Evolutionary conservation across 2,888 invertebrate genomes (phyloP).

Genomic region (Tachina lurida): DNA sequence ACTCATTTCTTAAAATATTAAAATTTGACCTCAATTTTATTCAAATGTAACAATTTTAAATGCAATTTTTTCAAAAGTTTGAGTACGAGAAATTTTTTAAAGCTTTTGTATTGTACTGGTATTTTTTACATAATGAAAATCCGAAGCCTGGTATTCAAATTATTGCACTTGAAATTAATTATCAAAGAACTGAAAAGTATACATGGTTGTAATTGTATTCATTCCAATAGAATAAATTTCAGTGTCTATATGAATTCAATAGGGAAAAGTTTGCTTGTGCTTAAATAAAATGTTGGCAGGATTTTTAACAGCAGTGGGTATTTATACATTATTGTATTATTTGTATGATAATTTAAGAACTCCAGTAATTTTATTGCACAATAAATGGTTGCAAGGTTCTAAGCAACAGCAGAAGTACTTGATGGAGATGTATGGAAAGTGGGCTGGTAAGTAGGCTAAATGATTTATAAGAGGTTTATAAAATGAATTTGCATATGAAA

Average conservation of each 20-base stretch:
- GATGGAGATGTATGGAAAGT: conserved; percentile 88
- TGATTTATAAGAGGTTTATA: too few relatives aligned
- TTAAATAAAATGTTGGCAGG: conserved; percentile 23
- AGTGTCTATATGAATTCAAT: neutral
- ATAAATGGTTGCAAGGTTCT: conserved; percentile 82
- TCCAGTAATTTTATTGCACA: conserved; percentile 83
- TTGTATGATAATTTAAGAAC: conserved; percentile 86
- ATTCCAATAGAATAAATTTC: neutral
- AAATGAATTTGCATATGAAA: too few relatives aligned
- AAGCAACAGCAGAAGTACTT: conserved; percentile 85
- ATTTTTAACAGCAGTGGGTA: conserved; percentile 84
- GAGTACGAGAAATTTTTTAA: too few relatives aligned
- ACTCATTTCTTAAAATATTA: too few relatives aligned
- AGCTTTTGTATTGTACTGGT: too few relatives aligned
- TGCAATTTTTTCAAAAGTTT: too few relatives aligned
- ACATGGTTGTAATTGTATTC: neutral
- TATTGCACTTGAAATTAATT: too few relatives aligned
- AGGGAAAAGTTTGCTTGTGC: conserved; percentile 1
- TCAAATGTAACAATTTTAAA: too few relatives aligned
- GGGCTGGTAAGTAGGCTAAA: conserved; percentile 88
- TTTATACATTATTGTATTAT: conserved; percentile 83
- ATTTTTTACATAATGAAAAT: too few relatives aligned
- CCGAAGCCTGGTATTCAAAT: too few relatives aligned
- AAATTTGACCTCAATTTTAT: too few relatives aligned
- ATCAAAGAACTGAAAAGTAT: too few relatives aligned